Base-by-base conservation (phyloP, 2,888 invertebrate genomes). In the Limenitis arthemis region DNA sequence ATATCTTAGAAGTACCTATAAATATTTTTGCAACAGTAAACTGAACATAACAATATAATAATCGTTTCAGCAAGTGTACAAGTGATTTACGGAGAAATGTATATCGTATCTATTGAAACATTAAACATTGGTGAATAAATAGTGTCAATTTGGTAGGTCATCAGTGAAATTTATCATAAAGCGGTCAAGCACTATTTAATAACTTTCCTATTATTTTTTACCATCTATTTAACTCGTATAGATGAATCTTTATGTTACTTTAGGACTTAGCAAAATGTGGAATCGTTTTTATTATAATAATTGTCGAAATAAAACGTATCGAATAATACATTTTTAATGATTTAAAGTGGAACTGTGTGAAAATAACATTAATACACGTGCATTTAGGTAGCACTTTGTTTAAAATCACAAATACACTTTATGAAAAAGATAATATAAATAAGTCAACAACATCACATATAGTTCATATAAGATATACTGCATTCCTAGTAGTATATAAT, bases 61-160 rank as follows among this genome's bases (percentile, higher is more conserved):
- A 20, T 20, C 20, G 30, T 31, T 41, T 37, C 36, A 42, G 42
- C 32, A 47, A 43, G 38, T 47, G 28, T 36, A 28, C 20, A 32
- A 32, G 4, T 20, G 20, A 20, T 20, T 1, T 20, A 20, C 20
- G 20, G 20, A 20, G 20, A 20, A 20, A 20, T 20, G 20, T 20
- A 20, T 20, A 20, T 20, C 20, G 20, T 20, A 20, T 20, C 20
- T 20, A 20, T 44, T 44, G 51, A 56, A 60, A 58, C 50, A 56
- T 54, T 54, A 49, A 60, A 56, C 53, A 54, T 54, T 53, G 54
- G 56, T 58, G 58, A 60, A 60, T 58, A 58, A 54, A 58, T 56
- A 54, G 58, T 58, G 56, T 60, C 60, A 53, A 54, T 51, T 55
- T 47, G 51, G 51, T 44, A 44, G 56, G 56, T 60, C 50, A 49